These are phyloP conservation scores for Agrotis ipsilon DNA, from an alignment of 2,888 invertebrate species.

Conservation along the genomic window DNA sequence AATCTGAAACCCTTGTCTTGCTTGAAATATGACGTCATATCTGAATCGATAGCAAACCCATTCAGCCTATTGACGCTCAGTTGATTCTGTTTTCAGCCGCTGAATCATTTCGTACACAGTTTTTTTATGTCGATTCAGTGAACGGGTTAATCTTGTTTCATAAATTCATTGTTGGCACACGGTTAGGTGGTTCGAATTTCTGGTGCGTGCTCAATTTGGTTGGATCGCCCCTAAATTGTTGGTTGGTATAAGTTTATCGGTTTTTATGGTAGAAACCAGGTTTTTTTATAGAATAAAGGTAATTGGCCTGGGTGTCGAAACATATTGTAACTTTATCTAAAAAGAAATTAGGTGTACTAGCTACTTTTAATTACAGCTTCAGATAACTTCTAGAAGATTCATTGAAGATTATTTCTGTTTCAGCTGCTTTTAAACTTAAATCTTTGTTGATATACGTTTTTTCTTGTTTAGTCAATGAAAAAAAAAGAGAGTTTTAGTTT, in stretches of 20 bases:
- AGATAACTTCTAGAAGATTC: too few relatives aligned
- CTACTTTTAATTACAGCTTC: background rate
- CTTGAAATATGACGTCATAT: conserved; percentile 23
- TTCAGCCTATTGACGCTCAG: conserved; percentile 49
- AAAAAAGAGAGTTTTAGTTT: too few relatives aligned
- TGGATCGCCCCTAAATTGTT: conserved; percentile 30
- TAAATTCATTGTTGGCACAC: conserved; percentile 53
- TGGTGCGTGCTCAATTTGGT: conserved; percentile 51
- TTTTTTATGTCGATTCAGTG: conserved; percentile 56
- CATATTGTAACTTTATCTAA: background rate
- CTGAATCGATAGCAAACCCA: conserved; percentile 31
- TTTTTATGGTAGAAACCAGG: background rate
- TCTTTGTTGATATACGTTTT: too few relatives aligned
- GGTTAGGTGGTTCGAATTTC: conserved; percentile 36
- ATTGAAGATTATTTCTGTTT: too few relatives aligned
- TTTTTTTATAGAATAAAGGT: background rate
- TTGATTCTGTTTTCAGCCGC: conserved; percentile 43
- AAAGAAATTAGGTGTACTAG: background rate
- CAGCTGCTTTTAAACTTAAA: too few relatives aligned
- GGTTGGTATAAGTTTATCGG: conserved; percentile 34
- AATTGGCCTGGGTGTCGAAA: background rate
- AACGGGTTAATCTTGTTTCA: conserved; percentile 57
- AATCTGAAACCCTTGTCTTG: conserved; percentile 4
- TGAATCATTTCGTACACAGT: conserved; percentile 38
- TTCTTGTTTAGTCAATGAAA: too few relatives aligned